phyloP scores from a whole-genome alignment of 1,140 invertebrate genomes.

The Caerostris extrusa region DNA sequence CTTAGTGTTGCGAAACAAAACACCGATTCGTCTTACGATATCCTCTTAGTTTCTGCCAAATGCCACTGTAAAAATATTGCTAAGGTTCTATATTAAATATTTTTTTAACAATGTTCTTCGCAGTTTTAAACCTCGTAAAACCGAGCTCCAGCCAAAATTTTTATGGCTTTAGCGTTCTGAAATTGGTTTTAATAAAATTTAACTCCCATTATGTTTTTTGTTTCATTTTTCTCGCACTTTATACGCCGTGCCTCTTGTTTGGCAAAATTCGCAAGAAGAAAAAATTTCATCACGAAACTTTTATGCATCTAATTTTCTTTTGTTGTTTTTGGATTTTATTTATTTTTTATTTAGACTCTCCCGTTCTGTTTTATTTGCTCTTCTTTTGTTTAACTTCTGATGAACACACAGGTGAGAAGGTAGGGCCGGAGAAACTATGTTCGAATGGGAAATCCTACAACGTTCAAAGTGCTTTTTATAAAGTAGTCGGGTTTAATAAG shows the following conservation, averaged over 20 bases:
- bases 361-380: no score
- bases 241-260: background rate
- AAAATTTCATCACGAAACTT: slow-evolving; percentile 53
- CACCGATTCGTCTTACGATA: no score
- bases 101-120: no score
- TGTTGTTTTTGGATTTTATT: background rate
- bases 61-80: no score
- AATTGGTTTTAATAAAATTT: slow-evolving; percentile 64
- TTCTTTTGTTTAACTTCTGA: no score
- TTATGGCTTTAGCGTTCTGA: background rate
- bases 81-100: no score
- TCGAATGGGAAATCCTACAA: background rate
- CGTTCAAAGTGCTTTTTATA: background rate
- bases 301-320: slow-evolving; percentile 57
- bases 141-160: background rate
- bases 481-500: background rate
- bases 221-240: background rate
- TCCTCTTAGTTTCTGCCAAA: no score
- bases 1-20: no score
- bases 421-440: background rate
- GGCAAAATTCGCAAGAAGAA: background rate
- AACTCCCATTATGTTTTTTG: background rate
- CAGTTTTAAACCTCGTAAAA: background rate
- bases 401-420: no score
- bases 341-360: background rate